Conservation (phyloP, 2,888 invertebrate genomes). For the Nesidiocoris tenuis region DNA sequence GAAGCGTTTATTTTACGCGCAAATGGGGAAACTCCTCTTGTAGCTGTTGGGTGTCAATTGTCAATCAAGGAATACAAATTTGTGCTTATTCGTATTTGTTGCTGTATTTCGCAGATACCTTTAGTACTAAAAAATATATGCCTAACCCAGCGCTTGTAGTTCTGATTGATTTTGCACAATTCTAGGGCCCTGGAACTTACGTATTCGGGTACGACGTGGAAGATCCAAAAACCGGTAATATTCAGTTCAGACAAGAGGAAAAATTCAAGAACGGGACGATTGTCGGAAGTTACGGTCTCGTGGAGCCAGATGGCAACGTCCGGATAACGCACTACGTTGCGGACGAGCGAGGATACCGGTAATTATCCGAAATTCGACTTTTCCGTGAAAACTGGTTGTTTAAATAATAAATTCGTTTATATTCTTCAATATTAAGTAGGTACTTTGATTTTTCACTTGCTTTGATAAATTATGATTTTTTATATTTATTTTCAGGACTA, state of each 20-base stretch:
- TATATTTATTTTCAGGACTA: conserved; percentile 43
- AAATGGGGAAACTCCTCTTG: too few relatives aligned
- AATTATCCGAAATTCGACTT: conserved; percentile 46
- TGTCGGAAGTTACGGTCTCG: conserved; percentile 69
- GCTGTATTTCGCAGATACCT: too few relatives aligned
- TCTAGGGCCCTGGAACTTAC: conserved; percentile 64
- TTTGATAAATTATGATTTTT: too few relatives aligned
- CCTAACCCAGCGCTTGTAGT: too few relatives aligned
- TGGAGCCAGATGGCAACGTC: conserved; percentile 64
- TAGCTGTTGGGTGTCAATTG: too few relatives aligned
- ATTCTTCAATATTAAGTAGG: too few relatives aligned
- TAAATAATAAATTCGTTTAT: background rate
- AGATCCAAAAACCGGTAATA: conserved; percentile 65
- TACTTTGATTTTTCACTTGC: too few relatives aligned
- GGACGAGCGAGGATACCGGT: conserved; percentile 69
- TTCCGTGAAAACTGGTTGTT: background rate
- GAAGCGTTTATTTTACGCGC: too few relatives aligned
- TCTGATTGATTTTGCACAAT: conserved; percentile 3
- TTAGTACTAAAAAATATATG: too few relatives aligned
- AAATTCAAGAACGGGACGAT: conserved; percentile 70
- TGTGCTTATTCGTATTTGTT: too few relatives aligned
- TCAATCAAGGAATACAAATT: too few relatives aligned
- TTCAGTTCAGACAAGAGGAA: conserved; percentile 71
- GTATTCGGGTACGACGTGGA: conserved; percentile 71
- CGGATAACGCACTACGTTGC: conserved; percentile 65